Percentiles rank a stretch among this genome's conserved stretches.
Conservation (phyloP, 2,888 invertebrate species). For the Pardosa pseudoannulata region DNA sequence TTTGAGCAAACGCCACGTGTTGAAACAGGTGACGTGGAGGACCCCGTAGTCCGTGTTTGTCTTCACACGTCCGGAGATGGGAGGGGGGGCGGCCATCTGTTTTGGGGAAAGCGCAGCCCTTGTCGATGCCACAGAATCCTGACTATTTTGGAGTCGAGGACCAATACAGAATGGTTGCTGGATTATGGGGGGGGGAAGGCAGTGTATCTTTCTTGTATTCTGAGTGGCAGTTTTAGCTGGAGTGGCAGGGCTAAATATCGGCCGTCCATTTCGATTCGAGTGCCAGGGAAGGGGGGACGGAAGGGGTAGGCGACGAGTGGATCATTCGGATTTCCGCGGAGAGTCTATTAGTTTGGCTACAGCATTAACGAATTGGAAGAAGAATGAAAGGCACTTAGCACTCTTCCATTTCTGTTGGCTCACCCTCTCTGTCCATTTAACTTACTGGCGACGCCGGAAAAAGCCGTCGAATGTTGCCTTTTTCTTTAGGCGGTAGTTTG, state of each 20-base stretch:
- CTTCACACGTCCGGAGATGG: conserved; percentile 60
- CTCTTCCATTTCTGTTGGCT: too few species aligned
- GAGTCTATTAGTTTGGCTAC: background rate
- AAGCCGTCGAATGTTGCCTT: too few species aligned
- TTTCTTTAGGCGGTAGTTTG: too few species aligned
- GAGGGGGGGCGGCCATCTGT: too few species aligned
- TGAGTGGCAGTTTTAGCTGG: conserved; percentile 59
- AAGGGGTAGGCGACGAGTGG: too few species aligned
- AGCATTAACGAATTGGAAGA: background rate
- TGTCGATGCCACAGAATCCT: conserved; percentile 54
- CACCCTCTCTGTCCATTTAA: too few species aligned
- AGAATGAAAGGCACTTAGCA: too few species aligned
- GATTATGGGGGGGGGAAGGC: conserved; percentile 60
- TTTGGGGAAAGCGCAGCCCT: conserved; percentile 24
- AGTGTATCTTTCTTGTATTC: conserved; percentile 66
- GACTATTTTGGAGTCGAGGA: conserved; percentile 53
- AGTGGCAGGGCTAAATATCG: conserved; percentile 41
- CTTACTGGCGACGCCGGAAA: too few species aligned
- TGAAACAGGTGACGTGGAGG: conserved; percentile 67
- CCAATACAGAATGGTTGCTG: conserved; percentile 64
- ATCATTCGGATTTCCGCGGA: background rate
- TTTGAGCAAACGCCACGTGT: conserved; percentile 60
- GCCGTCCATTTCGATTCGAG: conserved; percentile 12
- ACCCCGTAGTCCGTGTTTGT: conserved; percentile 49
- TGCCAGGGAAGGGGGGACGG: background rate